Evolutionary conservation across 2,797 vertebrate genomes (phyloP), one percentile per base, ranked within the genome.

Genomic region (Sebastiscus tertius): DNA sequence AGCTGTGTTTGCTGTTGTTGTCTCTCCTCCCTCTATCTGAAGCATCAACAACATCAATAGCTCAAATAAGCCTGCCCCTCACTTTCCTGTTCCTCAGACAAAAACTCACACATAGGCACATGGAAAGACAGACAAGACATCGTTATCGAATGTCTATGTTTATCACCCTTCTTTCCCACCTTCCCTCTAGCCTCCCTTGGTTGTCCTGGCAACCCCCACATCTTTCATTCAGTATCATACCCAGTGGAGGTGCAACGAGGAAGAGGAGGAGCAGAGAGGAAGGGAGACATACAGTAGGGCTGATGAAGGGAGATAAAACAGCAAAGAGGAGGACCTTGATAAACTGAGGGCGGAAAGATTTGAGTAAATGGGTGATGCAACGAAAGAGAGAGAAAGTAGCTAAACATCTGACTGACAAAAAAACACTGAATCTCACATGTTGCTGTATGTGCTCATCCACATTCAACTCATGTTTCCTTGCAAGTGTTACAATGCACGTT

Each of bases 161-260:
- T 39, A 69, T 60, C 67, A 31, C 42, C n/a, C n/a, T 66, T 46
- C 26, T 63, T 77, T 55, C 42, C 42, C 75, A 56, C 66, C 58
- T 65, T 78, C 58, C 6, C 22, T 64, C 69, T 67, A 82, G 74
- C 65, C 79, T 85, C 42, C 77, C 11, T 80, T 73, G 75, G 90
- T 93, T 85, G 82, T 88, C 87, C 55, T 85, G 77, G 86, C 75
- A 93, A 92, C 84, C 75, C 69, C 61, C 18, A 76, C 64, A 26
- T 87, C 63, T 74, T 85, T 82, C 68, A 72, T 75, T 66, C 76
- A 67, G 80, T 72, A 82, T 90, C 59, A 78, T 64, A 68, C 74
- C 62, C 65, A 80, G 26, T 16, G 11, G 52, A 81, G 80, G 68
- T 61, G 55, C 20, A 55, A 75, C 59, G 20, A 74, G 54, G 73